Evolutionary conservation across 2,888 invertebrate genomes (phyloP), one percentile per base, ranked within the genome.

Genomic region (Polymixis lichenea): DNA sequence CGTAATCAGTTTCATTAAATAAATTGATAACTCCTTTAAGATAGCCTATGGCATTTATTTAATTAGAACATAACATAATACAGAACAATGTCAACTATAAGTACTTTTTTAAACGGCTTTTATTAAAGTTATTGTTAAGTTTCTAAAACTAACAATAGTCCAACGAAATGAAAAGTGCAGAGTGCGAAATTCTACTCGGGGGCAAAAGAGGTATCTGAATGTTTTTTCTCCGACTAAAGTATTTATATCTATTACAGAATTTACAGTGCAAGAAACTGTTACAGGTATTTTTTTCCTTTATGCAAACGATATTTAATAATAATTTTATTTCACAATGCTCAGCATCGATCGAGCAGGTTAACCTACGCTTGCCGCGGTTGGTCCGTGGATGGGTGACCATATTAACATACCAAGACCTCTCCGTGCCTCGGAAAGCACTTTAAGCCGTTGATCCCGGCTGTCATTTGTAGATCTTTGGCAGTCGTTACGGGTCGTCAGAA

Each of bases 21-120:
- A 65, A 17, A 56, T 56, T 75, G 77, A 80, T 84, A 80, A 75
- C 61, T 60, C 22, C 19, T 68, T 28, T 38, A 49, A 17, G 81
- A 83, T 82, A 80, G 75, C 76, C 72, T 84, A 67, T 70, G 60
- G 22, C 60, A 76, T 53, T 71, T 72, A 79, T 82, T 85, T 83
- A 83, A 86, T 77, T 86, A 72, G 68, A 72, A 51, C 68, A 61
- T 69, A 51, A 5, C 60, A 62, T 76, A 55, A 70, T 32, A 51
- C 19, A 62, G 69, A 55, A 32, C 1, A 71, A 25, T 62, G 65
- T 70, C 72, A 67, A 76, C 9, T 25, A 8, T 28, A 49, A 49
- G 49, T 51, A 7, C 0, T 28, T 51, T 62, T 49, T n/a, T 66
- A 6, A 28, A 49, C 22, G 19, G 9, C 15, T 8, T 28, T 28